Evolutionary conservation across 2,113 vertebrate species (phyloP), one percentile per base, ranked within the genome.

Genomic region (Corythoichthys haematopterus): DNA sequence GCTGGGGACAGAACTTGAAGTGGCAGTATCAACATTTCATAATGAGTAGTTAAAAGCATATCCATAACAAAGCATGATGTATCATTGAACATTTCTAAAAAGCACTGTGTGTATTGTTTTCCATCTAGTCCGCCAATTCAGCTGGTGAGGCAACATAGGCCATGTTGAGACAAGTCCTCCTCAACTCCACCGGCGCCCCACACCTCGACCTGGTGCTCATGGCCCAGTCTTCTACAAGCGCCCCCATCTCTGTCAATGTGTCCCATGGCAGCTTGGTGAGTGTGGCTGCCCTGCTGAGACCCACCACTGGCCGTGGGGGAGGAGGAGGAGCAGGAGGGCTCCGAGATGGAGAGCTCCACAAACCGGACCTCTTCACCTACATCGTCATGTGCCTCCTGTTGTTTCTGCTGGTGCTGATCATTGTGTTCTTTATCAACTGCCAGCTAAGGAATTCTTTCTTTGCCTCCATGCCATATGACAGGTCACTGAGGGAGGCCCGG

Each of bases 361-460:
- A 97, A 80, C 95, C 96, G 20, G 97, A 98, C 86, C 87, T 98
- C 88, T 87, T 93, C 80, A 98, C 97, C 76, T 98, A 98, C 85
- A 84, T 98, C 55, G 93, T 96, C 72, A 93, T 98, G 74, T 98
- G 97, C 91, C 93, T 97, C 58, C 88, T 98, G 77, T 91, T 98
- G 70, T 93, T 98, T 82, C 85, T 98, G 68, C 87, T 94, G 45
- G 96, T 98, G 89, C 91, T 95, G 28, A 91, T 98, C 62, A 96
- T 98, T 55, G 94, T 98, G 69, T 93, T 98, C 86, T 98, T 97
- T 90, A 98, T 98, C 72, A 97, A 98, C 91, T 98, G 96, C 74
- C 97, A 98, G 91, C 93, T 98, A 78, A 93, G 95, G 88, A 95
- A 95, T 87, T 98, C 97, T 80, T 97, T 97, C 83, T 98, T 98